Evolutionary conservation across 2,888 invertebrate species (phyloP).

Genomic region (Choreutis nemorana): DNA sequence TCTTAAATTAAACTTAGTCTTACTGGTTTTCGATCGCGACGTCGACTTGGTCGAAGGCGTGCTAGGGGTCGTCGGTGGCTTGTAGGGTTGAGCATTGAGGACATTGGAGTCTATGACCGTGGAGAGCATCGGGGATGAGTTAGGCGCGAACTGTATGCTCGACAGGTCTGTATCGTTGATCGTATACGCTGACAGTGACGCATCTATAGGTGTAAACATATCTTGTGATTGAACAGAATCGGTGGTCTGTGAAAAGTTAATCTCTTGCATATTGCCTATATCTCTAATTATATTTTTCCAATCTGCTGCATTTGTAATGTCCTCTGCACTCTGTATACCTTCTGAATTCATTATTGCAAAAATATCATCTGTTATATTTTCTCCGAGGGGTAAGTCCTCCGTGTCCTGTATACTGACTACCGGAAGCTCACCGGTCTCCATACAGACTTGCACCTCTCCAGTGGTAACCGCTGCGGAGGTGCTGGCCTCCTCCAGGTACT

Average conservation of each 20-base stretch:
- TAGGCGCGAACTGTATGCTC: constrained; percentile 42
- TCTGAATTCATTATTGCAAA: constrained; percentile 61
- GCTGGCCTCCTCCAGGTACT: constrained; percentile 42
- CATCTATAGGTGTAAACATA: constrained; percentile 32
- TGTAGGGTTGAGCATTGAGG: constrained; percentile 26
- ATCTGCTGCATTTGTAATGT: constrained; percentile 52
- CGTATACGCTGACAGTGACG: constrained; percentile 31
- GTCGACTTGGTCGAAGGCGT: constrained; percentile 30
- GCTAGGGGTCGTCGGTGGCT: constrained; percentile 23
- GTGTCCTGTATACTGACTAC: constrained; percentile 62
- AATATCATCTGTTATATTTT: constrained; percentile 56
- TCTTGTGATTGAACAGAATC: constrained; percentile 37
- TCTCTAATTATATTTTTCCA: constrained; percentile 62
- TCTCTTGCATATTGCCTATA: constrained; percentile 56
- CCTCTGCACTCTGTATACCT: constrained; percentile 57
- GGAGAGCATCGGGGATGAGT: constrained; percentile 33
- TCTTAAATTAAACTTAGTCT: constrained; percentile 60
- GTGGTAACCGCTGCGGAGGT: constrained; percentile 32
- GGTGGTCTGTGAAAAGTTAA: constrained; percentile 44
- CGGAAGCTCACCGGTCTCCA: constrained; percentile 54
- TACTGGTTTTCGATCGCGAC: constrained; percentile 37
- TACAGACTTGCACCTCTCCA: constrained; percentile 50
- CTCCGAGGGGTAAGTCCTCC: constrained; percentile 53
- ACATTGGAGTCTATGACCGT: constrained; percentile 27
- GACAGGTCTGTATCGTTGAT: constrained; percentile 40